phyloP scores from a whole-genome alignment of 2,113 vertebrate genomes.

The Mionectes macconnelli region DNA sequence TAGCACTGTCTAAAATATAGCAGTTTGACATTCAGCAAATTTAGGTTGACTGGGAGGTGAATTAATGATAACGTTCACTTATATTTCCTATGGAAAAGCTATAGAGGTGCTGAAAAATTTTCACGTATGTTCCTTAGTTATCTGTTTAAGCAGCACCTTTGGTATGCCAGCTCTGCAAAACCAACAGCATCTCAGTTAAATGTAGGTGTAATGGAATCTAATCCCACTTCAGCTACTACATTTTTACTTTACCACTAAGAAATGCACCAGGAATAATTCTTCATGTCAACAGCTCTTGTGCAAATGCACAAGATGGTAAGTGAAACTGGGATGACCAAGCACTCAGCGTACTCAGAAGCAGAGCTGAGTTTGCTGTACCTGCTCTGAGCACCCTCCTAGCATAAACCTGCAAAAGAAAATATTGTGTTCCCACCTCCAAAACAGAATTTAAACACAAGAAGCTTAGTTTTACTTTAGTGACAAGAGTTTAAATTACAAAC shows the following conservation, averaged over 20 bases:
- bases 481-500: not conserved
- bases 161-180: not conserved
- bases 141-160: not conserved
- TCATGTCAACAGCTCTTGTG: not conserved
- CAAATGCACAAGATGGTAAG: not conserved
- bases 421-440: fast-evolving
- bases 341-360: not conserved
- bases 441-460: fast-evolving
- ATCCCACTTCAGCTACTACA: not conserved
- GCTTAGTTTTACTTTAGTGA: not conserved
- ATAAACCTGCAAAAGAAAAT: not conserved
- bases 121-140: not conserved
- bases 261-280: not conserved
- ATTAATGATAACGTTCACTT: not conserved
- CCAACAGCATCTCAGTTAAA: not conserved
- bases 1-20: not conserved
- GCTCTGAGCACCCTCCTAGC: not conserved
- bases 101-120: not conserved
- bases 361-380: not conserved
- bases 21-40: not conserved
- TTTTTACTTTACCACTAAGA: not conserved
- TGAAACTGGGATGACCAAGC: not conserved
- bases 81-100: not conserved
- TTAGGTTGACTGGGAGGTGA: not conserved
- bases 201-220: not conserved